These are phyloP conservation scores for Microplitis manilae DNA, from an alignment of 2,888 invertebrate genomes.

Conservation along the genomic window DNA sequence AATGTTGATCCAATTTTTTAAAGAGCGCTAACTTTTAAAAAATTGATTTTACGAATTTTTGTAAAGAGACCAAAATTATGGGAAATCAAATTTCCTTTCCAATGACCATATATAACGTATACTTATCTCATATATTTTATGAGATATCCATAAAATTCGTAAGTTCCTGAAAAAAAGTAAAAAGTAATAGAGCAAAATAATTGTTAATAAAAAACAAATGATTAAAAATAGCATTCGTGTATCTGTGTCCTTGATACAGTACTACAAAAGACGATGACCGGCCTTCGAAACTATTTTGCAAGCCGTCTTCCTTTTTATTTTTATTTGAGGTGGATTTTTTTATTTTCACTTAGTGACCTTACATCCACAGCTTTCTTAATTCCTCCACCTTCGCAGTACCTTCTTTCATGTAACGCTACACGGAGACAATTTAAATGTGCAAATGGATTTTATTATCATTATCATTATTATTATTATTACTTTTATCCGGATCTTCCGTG, in stretches of 20 bases:
- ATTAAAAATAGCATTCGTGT: not conserved
- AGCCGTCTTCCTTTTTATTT: not conserved
- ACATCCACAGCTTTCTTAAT: not conserved
- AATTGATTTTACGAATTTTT: too few species aligned
- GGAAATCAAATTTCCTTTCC: too few species aligned
- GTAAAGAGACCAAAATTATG: too few species aligned
- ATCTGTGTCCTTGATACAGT: slow-evolving; percentile 22
- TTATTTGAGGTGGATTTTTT: not conserved
- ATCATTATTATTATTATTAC: not conserved
- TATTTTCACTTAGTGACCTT: slow-evolving; percentile 27
- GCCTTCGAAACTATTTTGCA: slow-evolving; percentile 33
- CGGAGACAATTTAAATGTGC: not conserved
- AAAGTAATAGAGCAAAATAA: not conserved
- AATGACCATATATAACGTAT: too few species aligned
- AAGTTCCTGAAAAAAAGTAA: too few species aligned
- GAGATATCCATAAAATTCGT: too few species aligned
- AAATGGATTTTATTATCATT: not conserved
- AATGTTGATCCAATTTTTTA: too few species aligned
- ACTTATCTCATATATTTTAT: too few species aligned
- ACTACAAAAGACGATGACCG: slow-evolving; percentile 29
- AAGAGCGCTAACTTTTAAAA: too few species aligned
- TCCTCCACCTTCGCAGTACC: not conserved
- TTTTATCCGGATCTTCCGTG: not conserved
- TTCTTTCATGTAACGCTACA: not conserved
- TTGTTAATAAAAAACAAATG: not conserved